Conservation (phyloP, 2,797 vertebrate species). For the Glossophaga mutica region DNA sequence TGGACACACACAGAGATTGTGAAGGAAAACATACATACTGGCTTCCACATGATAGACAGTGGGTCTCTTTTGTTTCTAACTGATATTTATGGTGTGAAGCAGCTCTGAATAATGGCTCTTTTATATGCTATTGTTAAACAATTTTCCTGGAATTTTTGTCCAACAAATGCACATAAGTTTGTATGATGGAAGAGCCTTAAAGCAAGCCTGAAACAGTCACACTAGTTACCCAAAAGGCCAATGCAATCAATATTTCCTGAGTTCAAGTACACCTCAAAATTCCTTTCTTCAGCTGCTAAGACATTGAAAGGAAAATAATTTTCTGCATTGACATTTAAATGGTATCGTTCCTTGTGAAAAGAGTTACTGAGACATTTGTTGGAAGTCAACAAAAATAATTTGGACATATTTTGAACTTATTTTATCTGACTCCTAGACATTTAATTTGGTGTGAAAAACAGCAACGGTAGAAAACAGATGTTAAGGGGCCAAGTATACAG, state of each 20-base stretch:
- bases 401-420: slow-evolving; percentile 83
- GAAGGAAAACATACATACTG: slow-evolving; percentile 4
- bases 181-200: slow-evolving; percentile 57
- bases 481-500: slow-evolving; percentile 83
- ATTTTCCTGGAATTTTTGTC: slow-evolving; percentile 54
- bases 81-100: slow-evolving; percentile 12
- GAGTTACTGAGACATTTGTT: slow-evolving; percentile 79
- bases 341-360: slow-evolving; percentile 67
- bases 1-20: background rate
- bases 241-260: slow-evolving; percentile 57
- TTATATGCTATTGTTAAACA: slow-evolving; percentile 56
- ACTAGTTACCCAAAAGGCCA: slow-evolving; percentile 68
- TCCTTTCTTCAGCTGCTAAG: slow-evolving; percentile 74
- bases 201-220: slow-evolving; percentile 55
- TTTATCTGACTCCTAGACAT: slow-evolving; percentile 85
- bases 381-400: slow-evolving; percentile 84
- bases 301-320: slow-evolving; percentile 72
- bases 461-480: slow-evolving; percentile 86
- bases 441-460: slow-evolving; percentile 88
- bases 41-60: background rate
- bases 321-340: slow-evolving; percentile 73
- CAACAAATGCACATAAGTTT: slow-evolving; percentile 61
- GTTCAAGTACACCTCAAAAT: slow-evolving; percentile 75
- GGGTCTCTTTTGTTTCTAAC: background rate
- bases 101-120: slow-evolving; percentile 48